These are phyloP conservation scores for Anser cygnoides DNA, from an alignment of 2,113 vertebrate species.

Conservation along the genomic window DNA sequence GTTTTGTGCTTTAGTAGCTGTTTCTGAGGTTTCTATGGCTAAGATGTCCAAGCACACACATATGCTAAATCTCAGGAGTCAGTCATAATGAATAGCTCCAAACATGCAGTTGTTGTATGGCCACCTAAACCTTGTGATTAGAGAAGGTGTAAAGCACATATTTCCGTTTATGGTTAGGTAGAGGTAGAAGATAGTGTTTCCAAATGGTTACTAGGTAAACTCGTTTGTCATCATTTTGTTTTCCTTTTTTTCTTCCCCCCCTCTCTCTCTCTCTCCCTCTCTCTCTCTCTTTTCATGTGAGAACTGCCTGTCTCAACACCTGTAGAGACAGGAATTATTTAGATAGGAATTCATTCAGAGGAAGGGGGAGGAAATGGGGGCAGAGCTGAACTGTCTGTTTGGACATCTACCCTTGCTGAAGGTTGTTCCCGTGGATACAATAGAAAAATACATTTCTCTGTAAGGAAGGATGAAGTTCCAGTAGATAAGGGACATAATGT, in stretches of 20 bases:
- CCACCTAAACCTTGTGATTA: conserved; percentile 24
- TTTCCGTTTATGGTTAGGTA: conserved; percentile 41
- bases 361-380: neutral
- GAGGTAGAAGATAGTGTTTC: neutral
- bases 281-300: neutral
- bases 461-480: conserved; percentile 37
- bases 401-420: conserved; percentile 54
- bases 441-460: conserved; percentile 14
- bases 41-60: conserved; percentile 52
- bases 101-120: conserved; percentile 6
- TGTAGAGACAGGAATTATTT: conserved; percentile 68
- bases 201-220: conserved; percentile 43
- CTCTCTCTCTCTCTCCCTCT: neutral
- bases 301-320: conserved; percentile 58
- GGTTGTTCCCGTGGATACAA: conserved; percentile 41
- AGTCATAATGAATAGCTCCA: conserved; percentile 26
- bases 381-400: neutral
- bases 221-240: conserved; percentile 15
- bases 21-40: conserved; percentile 42
- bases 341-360: conserved; percentile 36
- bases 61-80: conserved; percentile 52
- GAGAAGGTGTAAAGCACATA: conserved; percentile 5
- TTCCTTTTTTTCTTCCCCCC: neutral
- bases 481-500: conserved; percentile 2
- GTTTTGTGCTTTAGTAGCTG: conserved; percentile 56